Percentiles rank a stretch among this genome's conserved stretches.
These are phyloP conservation scores for Popillia japonica DNA, from an alignment of 1,140 invertebrate species.

Conservation along the genomic window DNA sequence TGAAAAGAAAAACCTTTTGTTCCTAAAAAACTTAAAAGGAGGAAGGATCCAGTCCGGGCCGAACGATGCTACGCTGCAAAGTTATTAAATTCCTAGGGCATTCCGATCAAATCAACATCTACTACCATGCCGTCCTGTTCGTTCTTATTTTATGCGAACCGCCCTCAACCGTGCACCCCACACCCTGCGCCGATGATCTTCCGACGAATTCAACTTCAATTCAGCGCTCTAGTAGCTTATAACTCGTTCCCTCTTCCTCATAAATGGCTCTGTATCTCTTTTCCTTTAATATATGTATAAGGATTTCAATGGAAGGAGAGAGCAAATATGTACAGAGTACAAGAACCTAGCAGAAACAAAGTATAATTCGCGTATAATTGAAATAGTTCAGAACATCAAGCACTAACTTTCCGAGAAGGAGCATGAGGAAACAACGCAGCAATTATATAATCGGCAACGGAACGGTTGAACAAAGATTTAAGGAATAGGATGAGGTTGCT, in stretches of 20 bases:
- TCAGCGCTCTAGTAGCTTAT: neutral
- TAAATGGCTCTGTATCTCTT: neutral
- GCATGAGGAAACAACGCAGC: neutral
- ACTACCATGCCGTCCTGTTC: neutral
- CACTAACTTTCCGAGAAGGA: neutral
- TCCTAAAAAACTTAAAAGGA: conserved; percentile 18
- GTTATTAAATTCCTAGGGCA: conserved; percentile 38
- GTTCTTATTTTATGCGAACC: neutral
- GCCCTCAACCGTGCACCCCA: neutral
- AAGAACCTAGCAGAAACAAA: conserved; percentile 29
- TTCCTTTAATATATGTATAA: neutral
- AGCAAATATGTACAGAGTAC: conserved; percentile 29
- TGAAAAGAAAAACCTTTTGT: conserved; percentile 6
- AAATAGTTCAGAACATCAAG: conserved; percentile 32
- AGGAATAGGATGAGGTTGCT: neutral
- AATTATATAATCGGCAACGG: conserved; percentile 17
- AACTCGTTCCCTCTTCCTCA: neutral
- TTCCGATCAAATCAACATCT: conserved; percentile 34
- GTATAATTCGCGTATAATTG: conserved; percentile 37
- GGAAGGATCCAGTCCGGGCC: neutral
- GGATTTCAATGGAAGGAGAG: neutral
- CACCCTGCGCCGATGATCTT: conserved; percentile 13
- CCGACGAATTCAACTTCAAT: conserved; percentile 4
- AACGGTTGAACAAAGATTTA: neutral
- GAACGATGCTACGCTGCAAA: conserved; percentile 12